These are phyloP conservation scores for Xerus inauris DNA, from an alignment of 2,113 vertebrate species.

Conservation along the genomic window DNA sequence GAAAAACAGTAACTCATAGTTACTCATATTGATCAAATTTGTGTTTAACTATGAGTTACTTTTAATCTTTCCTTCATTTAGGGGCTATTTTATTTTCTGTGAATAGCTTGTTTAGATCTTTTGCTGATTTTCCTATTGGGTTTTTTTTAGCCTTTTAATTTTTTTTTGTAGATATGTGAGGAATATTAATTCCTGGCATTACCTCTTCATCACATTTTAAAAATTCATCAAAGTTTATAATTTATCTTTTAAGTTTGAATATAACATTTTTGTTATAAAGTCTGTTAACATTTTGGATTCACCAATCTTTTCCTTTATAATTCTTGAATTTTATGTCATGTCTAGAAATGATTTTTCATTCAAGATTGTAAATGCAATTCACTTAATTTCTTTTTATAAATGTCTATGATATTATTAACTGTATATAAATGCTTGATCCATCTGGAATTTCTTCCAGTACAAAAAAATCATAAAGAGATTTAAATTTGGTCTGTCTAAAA, in stretches of 20 bases:
- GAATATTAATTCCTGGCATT: neutral
- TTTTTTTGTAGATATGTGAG: neutral
- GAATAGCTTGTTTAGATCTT: neutral
- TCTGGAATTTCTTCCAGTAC: conserved; percentile 21
- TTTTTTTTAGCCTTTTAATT: neutral
- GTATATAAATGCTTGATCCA: conserved; percentile 26
- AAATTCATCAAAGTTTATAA: conserved; percentile 7
- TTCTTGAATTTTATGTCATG: conserved; percentile 38
- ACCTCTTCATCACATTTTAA: conserved; percentile 15
- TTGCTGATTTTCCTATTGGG: neutral
- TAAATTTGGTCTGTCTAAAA: conserved; percentile 26
- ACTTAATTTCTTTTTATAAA: neutral
- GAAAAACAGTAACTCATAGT: neutral
- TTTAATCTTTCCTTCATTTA: neutral
- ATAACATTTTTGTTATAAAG: neutral
- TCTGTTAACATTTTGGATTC: conserved; percentile 52
- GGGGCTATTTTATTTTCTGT: conserved; percentile 21
- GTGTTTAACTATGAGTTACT: conserved; percentile 25
- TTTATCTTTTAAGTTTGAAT: conserved; percentile 46
- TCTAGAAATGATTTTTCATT: conserved; percentile 11
- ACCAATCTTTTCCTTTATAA: neutral
- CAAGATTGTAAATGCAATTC: conserved; percentile 8
- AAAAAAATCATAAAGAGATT: neutral
- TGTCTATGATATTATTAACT: neutral
- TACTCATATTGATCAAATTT: conserved; percentile 17